These are phyloP conservation scores for Mesoclemmys tuberculata DNA, from an alignment of 2,113 vertebrate species.

Conservation along the genomic window DNA sequence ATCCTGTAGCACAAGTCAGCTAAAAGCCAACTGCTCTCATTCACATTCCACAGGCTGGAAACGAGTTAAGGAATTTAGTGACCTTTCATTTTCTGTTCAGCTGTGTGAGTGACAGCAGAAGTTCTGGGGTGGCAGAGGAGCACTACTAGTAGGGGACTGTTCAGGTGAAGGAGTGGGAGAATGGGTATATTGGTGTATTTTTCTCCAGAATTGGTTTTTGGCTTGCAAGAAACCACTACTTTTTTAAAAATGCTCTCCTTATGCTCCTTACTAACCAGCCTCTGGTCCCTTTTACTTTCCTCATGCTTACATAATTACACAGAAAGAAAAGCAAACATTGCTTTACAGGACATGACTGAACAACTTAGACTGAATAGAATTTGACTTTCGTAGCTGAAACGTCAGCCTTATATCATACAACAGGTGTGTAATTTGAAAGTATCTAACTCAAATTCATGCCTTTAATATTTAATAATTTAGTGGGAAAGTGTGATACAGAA, in stretches of 20 bases:
- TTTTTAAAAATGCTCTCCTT: conserved; percentile 3
- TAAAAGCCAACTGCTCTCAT: conserved; percentile 31
- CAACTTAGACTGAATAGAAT: conserved; percentile 40
- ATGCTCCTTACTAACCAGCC: conserved; percentile 36
- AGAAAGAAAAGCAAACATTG: conserved; percentile 57
- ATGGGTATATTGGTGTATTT: conserved; percentile 30
- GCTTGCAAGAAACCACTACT: background rate
- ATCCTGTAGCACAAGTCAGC: background rate
- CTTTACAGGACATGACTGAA: conserved; percentile 30
- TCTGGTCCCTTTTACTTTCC: conserved; percentile 46
- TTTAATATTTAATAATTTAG: background rate
- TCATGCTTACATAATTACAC: conserved; percentile 64
- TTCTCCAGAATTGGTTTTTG: background rate
- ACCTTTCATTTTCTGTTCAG: conserved; percentile 57
- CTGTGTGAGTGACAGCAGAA: conserved; percentile 26
- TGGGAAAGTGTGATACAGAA: conserved; percentile 1
- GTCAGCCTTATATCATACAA: background rate
- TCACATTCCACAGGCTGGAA: conserved; percentile 25
- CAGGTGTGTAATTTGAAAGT: background rate
- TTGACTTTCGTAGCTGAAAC: conserved; percentile 16
- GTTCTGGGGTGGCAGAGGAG: background rate
- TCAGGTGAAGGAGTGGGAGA: background rate
- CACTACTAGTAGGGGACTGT: background rate
- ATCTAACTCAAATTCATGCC: background rate
- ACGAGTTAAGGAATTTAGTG: conserved; percentile 42